Evolutionary conservation across 1,140 invertebrate genomes (phyloP).

Genomic region (Drosophila sulfurigaster): DNA sequence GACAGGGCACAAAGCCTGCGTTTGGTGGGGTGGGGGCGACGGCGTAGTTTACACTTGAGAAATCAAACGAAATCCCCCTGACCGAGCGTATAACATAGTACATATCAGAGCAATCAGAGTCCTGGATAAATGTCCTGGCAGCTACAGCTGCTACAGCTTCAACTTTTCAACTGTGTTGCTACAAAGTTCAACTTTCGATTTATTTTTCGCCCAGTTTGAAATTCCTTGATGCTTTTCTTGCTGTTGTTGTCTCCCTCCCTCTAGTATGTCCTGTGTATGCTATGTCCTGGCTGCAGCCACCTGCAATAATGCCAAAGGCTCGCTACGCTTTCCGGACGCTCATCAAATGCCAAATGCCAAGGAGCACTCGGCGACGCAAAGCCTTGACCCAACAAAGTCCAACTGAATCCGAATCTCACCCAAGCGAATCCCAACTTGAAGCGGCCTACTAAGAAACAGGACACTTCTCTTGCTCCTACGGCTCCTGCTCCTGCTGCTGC

Average conservation of each 20-base stretch:
- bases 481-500: background rate
- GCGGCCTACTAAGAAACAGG: conserved; percentile 23
- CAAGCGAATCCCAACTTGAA: conserved; percentile 1
- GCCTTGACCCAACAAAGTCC: conserved; percentile 67
- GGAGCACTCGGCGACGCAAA: conserved; percentile 45
- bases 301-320: conserved; percentile 47
- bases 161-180: background rate
- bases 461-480: background rate
- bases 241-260: conserved; percentile 28
- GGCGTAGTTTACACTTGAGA: conserved; percentile 75
- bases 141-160: conserved; percentile 24
- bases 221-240: conserved; percentile 58
- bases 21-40: background rate
- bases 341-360: conserved; percentile 75
- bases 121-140: conserved; percentile 71
- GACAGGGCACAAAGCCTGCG: conserved; percentile 53
- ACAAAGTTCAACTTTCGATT: conserved; percentile 73
- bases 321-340: conserved; percentile 39
- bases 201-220: conserved; percentile 67
- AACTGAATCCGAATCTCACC: background rate
- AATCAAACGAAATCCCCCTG: conserved; percentile 70
- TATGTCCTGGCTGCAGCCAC: conserved; percentile 38
- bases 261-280: conserved; percentile 15
- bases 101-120: conserved; percentile 44
- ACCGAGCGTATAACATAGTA: conserved; percentile 9